Conservation (phyloP, 2,888 invertebrate species). For the Lochmaea crataegi region DNA sequence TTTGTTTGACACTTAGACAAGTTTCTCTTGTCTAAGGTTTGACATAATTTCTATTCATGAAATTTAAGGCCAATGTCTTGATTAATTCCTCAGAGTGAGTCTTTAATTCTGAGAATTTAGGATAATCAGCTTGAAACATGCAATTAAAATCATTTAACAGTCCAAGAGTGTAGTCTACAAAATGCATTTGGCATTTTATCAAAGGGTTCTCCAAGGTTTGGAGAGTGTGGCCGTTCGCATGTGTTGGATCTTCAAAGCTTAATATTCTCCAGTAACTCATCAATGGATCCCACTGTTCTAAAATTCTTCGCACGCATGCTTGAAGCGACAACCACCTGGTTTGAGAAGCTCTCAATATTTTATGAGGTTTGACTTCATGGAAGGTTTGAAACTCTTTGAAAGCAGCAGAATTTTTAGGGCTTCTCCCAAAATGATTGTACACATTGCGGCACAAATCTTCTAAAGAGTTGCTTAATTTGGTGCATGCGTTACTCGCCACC, state of each 20-base stretch:
- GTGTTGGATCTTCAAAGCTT: slow-evolving; percentile 22
- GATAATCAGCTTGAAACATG: slow-evolving; percentile 21
- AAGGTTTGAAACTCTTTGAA: slow-evolving; percentile 21
- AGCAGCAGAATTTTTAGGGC: slow-evolving; percentile 20
- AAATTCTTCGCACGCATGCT: slow-evolving; percentile 21
- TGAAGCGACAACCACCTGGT: slow-evolving; percentile 19
- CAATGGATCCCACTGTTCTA: no score
- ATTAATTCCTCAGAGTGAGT: slow-evolving; percentile 11
- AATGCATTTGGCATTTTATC: slow-evolving; percentile 20
- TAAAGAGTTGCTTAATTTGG: slow-evolving; percentile 19
- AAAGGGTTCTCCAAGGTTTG: slow-evolving; percentile 21
- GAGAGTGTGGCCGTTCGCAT: slow-evolving; percentile 18
- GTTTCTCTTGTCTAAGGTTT: no score
- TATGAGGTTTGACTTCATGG: slow-evolving; percentile 21
- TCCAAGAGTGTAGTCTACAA: slow-evolving; percentile 21
- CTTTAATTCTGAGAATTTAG: slow-evolving; percentile 22
- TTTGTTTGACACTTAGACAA: no score
- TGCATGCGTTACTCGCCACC: slow-evolving; percentile 19
- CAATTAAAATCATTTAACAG: slow-evolving; percentile 20
- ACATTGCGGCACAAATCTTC: slow-evolving; percentile 23
- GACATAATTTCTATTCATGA: slow-evolving; percentile 20
- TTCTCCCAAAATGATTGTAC: slow-evolving; percentile 16
- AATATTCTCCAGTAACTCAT: slow-evolving; percentile 19
- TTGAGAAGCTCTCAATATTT: slow-evolving; percentile 20
- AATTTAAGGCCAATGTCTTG: slow-evolving; percentile 10